A percentile compares a stretch with the other conserved stretches of the same genome.
Evolutionary conservation across 2,888 invertebrate genomes (phyloP).

Genomic region (Macrophya annulata): DNA sequence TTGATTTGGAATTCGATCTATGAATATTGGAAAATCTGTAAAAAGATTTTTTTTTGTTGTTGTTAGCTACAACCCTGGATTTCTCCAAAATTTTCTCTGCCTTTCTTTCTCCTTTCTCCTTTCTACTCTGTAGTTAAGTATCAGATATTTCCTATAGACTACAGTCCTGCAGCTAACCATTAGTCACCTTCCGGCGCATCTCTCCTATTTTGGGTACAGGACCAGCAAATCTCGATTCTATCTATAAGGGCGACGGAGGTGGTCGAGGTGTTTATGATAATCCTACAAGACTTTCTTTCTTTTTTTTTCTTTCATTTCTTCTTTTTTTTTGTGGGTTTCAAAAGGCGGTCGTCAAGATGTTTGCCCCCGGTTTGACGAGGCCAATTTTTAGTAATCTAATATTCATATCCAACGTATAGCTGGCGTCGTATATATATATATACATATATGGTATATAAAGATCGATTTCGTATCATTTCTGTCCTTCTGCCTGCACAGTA

Average conservation of each 20-base stretch:
- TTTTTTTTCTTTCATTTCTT: slow-evolving; percentile 31
- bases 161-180: slow-evolving; percentile 67
- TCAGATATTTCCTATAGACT: slow-evolving; percentile 30
- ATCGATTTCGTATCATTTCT: too few relatives aligned
- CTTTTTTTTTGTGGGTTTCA: slow-evolving; percentile 60
- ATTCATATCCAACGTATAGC: neutral
- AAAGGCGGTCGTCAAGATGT: slow-evolving; percentile 64
- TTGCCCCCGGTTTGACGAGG: neutral
- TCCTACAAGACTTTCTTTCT: slow-evolving; percentile 63
- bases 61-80: slow-evolving; percentile 4
- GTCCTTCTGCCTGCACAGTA: too few relatives aligned
- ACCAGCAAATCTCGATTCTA: slow-evolving; percentile 70
- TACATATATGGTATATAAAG: too few relatives aligned
- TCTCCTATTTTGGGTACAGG: slow-evolving; percentile 58
- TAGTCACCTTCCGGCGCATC: slow-evolving; percentile 72
- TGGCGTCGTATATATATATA: neutral
- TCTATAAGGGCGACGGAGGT: slow-evolving; percentile 64
- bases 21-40: neutral
- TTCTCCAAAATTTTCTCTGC: neutral
- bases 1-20: neutral
- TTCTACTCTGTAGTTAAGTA: slow-evolving; percentile 23
- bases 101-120: slow-evolving; percentile 20
- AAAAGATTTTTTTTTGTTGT: neutral
- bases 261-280: slow-evolving; percentile 74
- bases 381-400: neutral